Conservation (phyloP, 2,113 vertebrate genomes). For the Meles meles region DNA sequence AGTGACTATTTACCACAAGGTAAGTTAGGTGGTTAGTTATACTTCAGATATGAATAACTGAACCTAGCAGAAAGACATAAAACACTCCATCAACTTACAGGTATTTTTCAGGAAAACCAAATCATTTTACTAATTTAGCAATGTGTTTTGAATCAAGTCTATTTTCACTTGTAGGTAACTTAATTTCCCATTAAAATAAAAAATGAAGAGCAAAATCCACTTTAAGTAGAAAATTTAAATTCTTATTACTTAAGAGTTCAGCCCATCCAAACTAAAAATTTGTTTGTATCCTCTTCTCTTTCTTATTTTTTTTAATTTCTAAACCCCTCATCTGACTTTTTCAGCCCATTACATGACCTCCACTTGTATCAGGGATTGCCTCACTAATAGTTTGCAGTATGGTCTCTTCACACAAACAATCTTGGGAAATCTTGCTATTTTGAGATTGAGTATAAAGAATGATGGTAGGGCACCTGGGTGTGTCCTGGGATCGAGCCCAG, state of each 20-base stretch:
- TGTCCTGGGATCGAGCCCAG: no score
- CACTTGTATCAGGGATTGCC: background rate
- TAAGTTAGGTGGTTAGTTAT: constrained; percentile 4
- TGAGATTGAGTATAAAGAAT: background rate
- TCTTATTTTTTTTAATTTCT: background rate
- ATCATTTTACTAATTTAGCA: background rate
- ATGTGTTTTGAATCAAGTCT: background rate
- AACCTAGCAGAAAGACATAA: constrained; percentile 33
- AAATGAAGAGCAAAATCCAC: background rate
- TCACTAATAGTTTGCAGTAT: background rate
- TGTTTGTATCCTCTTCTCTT: background rate
- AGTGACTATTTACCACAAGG: constrained; percentile 1
- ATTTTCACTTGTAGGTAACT: constrained; percentile 33
- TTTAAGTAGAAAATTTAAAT: background rate
- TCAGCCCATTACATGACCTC: background rate
- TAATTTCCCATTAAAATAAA: constrained; percentile 17
- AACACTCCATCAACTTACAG: constrained; percentile 41
- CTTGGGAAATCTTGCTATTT: background rate
- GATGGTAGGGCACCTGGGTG: background rate
- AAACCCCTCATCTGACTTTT: background rate
- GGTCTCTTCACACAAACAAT: background rate
- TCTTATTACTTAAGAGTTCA: background rate
- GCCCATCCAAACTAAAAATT: background rate
- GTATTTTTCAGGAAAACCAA: constrained; percentile 52
- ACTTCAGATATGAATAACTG: background rate